These are phyloP conservation scores for Cinclus cinclus DNA, from an alignment of 2,113 vertebrate species.

Conservation along the genomic window DNA sequence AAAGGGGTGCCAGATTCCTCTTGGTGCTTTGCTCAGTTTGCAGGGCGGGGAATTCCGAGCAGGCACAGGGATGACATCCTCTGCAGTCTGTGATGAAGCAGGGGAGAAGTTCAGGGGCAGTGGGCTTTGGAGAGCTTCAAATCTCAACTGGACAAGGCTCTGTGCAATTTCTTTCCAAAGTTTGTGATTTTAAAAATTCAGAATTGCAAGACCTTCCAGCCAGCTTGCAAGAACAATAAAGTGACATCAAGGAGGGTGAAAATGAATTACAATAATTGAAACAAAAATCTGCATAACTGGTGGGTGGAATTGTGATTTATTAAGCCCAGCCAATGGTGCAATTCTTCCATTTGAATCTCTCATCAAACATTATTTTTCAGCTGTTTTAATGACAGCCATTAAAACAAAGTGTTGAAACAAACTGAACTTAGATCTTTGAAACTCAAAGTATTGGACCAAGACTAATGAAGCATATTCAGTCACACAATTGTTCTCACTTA, in stretches of 20 bases:
- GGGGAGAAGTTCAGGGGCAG: neutral
- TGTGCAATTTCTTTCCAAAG: neutral
- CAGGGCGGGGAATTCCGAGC: neutral
- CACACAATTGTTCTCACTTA: neutral
- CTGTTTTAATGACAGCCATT: neutral
- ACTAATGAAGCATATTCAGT: neutral
- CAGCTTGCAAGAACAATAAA: neutral
- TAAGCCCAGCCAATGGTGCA: neutral
- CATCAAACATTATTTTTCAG: neutral
- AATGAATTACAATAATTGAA: neutral
- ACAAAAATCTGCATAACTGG: neutral
- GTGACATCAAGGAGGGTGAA: neutral
- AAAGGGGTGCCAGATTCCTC: neutral
- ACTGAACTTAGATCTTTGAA: neutral
- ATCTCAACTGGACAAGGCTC: neutral
- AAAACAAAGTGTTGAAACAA: neutral
- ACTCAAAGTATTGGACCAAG: neutral
- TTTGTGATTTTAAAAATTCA: neutral
- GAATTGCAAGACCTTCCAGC: neutral
- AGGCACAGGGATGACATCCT: accelerated
- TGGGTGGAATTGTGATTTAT: neutral
- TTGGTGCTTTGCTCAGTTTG: neutral
- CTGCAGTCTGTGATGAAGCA: neutral
- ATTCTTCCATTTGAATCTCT: neutral
- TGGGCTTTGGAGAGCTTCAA: neutral